Evolutionary conservation across 2,888 invertebrate species (phyloP).

Genomic region (Drosophila rellima): DNA sequence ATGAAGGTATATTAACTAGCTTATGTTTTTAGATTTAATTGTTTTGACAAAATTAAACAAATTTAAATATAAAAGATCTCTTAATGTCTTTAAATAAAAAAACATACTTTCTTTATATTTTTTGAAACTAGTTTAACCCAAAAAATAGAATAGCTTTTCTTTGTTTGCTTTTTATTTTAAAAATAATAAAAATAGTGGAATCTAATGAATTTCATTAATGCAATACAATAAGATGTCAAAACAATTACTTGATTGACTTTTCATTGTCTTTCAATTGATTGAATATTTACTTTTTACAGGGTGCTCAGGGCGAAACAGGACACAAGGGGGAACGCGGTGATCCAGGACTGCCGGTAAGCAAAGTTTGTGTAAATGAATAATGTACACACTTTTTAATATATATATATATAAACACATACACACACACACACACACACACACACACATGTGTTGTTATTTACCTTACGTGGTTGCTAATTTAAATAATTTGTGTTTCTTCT

Average conservation of each 20-base stretch:
- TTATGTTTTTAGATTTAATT: neutral
- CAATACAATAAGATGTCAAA: too few relatives aligned
- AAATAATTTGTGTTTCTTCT: constrained; percentile 71
- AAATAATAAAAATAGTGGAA: neutral
- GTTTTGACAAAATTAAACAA: too few relatives aligned
- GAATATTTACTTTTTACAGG: constrained; percentile 87
- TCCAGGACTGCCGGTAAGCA: constrained; percentile 95
- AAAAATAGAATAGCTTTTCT: too few relatives aligned
- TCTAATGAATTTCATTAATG: too few relatives aligned
- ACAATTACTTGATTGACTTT: constrained; percentile 10
- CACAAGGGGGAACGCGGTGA: constrained; percentile 97
- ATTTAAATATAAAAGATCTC: too few relatives aligned
- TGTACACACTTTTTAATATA: constrained; percentile 16
- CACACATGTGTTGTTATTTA: constrained; percentile 35
- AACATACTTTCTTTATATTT: too few relatives aligned
- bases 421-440: constrained; percentile 19
- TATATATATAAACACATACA: constrained; percentile 15
- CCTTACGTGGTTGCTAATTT: constrained; percentile 73
- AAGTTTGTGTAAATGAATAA: neutral
- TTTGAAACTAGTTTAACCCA: neutral
- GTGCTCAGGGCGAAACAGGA: constrained; percentile 96
- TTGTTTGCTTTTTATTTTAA: neutral
- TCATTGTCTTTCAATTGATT: constrained; percentile 5
- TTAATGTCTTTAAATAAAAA: too few relatives aligned
- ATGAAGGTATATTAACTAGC: constrained; percentile 91